Evolutionary conservation across 2,888 invertebrate genomes (phyloP), one percentile per base, ranked within the genome.

Genomic region (Gnatocerus cornutus): DNA sequence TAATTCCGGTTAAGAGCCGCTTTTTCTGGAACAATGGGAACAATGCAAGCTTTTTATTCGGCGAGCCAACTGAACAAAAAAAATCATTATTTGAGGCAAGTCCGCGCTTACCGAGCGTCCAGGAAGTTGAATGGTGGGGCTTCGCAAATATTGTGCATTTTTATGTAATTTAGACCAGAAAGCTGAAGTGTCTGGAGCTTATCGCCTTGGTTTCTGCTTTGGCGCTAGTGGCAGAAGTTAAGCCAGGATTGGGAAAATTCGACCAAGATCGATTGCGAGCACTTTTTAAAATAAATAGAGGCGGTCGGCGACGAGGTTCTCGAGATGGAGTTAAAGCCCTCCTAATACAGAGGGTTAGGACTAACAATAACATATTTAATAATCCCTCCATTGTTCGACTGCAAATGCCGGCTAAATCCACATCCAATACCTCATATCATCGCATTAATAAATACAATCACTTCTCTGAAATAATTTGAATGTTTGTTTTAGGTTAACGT

Each of bases 381-480:
- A 80, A 80, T 78, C 78, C 79, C 73, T 71, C 78, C 73, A 78
- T 80, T 80, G 79, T 79, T 78, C 77, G 77, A 69, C 76, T 71
- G 75, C 76, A 78, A 78, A 80, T 77, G 77, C 77, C 77, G 73
- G 78, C 78, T 78, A 79, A 79, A 79, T 77, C 78, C 77, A 78
- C 78, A 78, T 77, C 78, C 76, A 75, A 78, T 77, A 79, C 76
- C 78, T 80, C 79, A 79, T 80, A 80, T 80, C 78, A 78, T 79
- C 77, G 77, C 81, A 81, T 83, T 82, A 82, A 82, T 82, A 83
- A 82, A 82, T 79, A 82, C 80, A 82, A 81, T 83, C 81, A 79
- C 76, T 80, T 77, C 79, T 76, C 81, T 80, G 81, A 82, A 83
- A 83, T 83, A 84, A 84, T 84, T 85, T 81, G 78, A 80, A 81